phyloP scores from a whole-genome alignment of 2,113 vertebrate species.

The Sus scrofa region DNA sequence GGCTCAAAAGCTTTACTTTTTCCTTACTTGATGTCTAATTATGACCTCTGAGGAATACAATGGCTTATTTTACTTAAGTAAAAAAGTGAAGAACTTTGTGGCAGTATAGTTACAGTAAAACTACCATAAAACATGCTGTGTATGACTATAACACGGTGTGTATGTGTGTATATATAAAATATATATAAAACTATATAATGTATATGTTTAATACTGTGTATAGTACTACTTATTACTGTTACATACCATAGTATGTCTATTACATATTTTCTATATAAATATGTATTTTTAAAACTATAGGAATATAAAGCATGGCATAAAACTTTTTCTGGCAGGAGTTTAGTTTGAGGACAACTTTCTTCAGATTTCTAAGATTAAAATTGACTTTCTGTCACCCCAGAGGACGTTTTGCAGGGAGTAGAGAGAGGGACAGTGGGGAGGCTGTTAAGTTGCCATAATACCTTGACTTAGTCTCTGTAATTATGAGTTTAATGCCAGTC shows the following conservation, averaged over 20 bases:
- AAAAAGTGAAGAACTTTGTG: not conserved
- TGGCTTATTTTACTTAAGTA: not conserved
- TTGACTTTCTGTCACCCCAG: not conserved
- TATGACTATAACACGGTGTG: not conserved
- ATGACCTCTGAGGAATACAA: not conserved
- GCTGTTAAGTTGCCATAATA: too few relatives aligned
- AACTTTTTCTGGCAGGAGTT: not conserved
- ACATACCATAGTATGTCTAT: too few relatives aligned
- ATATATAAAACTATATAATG: too few relatives aligned
- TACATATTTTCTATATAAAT: not conserved
- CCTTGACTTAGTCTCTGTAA: not conserved
- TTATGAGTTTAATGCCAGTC: not conserved
- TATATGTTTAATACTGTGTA: not conserved
- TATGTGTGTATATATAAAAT: not conserved
- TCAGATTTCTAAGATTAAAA: not conserved
- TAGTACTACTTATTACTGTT: not conserved
- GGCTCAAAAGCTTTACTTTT: not conserved
- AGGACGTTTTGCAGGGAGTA: not conserved
- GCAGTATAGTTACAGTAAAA: not conserved
- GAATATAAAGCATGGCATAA: not conserved
- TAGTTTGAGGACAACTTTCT: not conserved
- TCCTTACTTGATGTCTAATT: not conserved
- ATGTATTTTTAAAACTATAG: not conserved
- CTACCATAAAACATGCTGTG: not conserved
- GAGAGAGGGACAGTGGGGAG: not conserved